phyloP scores from a whole-genome alignment of 2,888 invertebrate genomes.

The Marronus borbonicus region DNA sequence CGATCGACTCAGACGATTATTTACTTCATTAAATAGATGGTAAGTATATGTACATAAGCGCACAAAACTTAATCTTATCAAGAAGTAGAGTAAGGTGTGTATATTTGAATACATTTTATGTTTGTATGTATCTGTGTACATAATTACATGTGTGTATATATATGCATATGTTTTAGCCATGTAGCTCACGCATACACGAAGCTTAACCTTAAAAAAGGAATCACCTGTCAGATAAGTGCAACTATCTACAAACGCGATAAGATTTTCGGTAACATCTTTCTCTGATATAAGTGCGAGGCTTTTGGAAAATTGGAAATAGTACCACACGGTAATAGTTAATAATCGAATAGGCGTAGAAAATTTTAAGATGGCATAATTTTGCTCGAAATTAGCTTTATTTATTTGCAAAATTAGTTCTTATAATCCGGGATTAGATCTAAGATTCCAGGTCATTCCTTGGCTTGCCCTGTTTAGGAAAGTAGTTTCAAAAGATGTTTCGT shows the following conservation, averaged over 20 bases:
- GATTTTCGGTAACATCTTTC: conserved; percentile 31
- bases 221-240: conserved; percentile 49
- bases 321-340: not conserved
- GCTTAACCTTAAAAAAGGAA: conserved; percentile 46
- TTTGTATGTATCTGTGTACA: not conserved
- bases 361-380: too few relatives aligned
- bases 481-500: too few relatives aligned
- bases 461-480: too few relatives aligned
- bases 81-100: conserved; percentile 44
- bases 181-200: conserved; percentile 27
- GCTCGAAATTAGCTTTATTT: too few relatives aligned
- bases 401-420: too few relatives aligned
- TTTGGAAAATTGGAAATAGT: not conserved
- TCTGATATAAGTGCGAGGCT: not conserved
- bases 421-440: too few relatives aligned
- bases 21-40: conserved; percentile 10
- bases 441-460: too few relatives aligned
- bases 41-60: conserved; percentile 1
- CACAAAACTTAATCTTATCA: conserved; percentile 47
- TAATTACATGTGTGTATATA: not conserved
- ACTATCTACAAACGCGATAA: conserved; percentile 9
- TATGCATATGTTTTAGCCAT: not conserved
- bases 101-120: conserved; percentile 42
- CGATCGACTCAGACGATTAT: not conserved
- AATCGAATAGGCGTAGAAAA: too few relatives aligned